These are phyloP conservation scores for Anguilla marmorata DNA, from an alignment of 2,797 vertebrate genomes.

Conservation along the genomic window DNA sequence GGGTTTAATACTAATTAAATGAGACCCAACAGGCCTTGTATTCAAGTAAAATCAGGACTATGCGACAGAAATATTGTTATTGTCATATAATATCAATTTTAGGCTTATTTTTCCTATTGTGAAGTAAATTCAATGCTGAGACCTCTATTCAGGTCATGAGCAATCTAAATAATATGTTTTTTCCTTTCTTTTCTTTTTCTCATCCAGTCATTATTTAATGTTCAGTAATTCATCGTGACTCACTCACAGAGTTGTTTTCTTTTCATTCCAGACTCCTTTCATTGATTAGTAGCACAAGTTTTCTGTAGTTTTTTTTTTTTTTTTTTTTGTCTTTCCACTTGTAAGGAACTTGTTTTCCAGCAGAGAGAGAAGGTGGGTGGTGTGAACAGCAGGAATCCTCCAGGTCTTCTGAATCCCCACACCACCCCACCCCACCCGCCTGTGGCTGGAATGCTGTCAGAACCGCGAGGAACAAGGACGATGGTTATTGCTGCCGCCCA, in stretches of 20 bases:
- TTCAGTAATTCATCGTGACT: background rate
- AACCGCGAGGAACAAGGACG: background rate
- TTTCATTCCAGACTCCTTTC: background rate
- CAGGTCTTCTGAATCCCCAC: background rate
- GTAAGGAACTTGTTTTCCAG: background rate
- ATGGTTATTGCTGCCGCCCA: background rate
- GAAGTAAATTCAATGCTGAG: background rate
- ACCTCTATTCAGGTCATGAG: background rate
- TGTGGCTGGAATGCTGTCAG: background rate
- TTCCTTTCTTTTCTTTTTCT: background rate
- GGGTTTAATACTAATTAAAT: background rate
- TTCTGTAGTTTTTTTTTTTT: background rate
- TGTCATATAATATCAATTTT: background rate
- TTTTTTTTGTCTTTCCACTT: background rate
- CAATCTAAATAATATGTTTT: background rate
- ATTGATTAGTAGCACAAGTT: background rate
- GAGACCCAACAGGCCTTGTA: background rate
- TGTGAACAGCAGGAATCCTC: background rate
- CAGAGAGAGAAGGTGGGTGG: background rate
- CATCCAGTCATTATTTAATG: background rate
- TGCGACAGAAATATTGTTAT: background rate
- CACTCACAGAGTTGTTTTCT: background rate
- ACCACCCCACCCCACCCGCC: background rate
- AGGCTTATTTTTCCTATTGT: background rate
- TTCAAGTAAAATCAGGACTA: background rate